A percentile compares a stretch with the other conserved stretches of the same genome.
These are phyloP conservation scores for Melanargia galathea DNA, from an alignment of 2,888 invertebrate genomes.

Conservation along the genomic window DNA sequence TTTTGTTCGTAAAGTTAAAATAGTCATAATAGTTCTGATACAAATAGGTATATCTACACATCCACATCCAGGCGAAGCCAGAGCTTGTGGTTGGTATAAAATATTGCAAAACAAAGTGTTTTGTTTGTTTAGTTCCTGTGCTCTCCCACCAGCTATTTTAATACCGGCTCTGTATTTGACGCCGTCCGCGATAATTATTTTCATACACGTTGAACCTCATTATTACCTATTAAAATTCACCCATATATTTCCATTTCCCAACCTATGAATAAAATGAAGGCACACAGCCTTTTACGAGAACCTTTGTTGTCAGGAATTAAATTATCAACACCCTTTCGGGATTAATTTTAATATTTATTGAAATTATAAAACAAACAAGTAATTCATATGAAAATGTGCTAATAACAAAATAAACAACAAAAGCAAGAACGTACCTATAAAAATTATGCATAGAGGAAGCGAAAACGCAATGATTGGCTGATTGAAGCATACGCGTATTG, in stretches of 20 bases:
- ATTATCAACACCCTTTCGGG: constrained; percentile 30
- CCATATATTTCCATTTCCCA: constrained; percentile 50
- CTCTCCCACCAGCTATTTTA: not conserved
- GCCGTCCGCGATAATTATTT: constrained; percentile 55
- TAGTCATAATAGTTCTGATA: too few relatives aligned
- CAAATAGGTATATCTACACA: too few relatives aligned
- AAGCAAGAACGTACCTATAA: too few relatives aligned
- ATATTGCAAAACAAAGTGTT: not conserved
- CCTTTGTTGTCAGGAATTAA: constrained; percentile 32
- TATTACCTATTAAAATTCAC: constrained; percentile 72
- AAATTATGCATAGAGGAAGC: too few relatives aligned
- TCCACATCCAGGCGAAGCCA: too few relatives aligned
- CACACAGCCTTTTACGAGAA: constrained; percentile 26
- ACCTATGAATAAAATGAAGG: constrained; percentile 39
- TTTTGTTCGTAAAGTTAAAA: too few relatives aligned
- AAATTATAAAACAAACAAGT: constrained; percentile 12
- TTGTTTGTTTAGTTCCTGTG: not conserved
- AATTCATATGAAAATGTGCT: not conserved
- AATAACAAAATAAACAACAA: not conserved
- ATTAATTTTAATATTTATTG: constrained; percentile 29
- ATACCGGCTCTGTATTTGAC: not conserved
- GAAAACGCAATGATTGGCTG: too few relatives aligned
- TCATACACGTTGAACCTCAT: constrained; percentile 57
- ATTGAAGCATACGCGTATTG: too few relatives aligned
- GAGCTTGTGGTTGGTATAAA: not conserved